Evolutionary conservation across 2,797 vertebrate species (phyloP).

Genomic region (Myoxocephalus aenaeus): DNA sequence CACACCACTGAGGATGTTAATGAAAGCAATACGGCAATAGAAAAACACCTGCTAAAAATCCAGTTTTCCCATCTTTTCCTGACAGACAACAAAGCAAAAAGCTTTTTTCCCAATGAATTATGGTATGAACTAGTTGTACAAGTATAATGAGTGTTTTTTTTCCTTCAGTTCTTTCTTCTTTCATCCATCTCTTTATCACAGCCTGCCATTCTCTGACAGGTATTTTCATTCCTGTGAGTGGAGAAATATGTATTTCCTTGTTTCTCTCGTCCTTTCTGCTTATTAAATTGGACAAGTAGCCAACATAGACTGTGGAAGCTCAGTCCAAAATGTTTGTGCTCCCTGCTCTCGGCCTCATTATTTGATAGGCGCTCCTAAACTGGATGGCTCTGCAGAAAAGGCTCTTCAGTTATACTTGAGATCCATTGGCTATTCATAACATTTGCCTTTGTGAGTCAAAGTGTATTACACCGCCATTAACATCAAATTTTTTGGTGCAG

Average conservation of each 20-base stretch:
- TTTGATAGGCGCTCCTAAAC: constrained; percentile 18
- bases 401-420: constrained; percentile 23
- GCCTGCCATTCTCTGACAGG: constrained; percentile 47
- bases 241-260: constrained; percentile 20
- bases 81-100: not conserved
- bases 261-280: constrained; percentile 19
- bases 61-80: not conserved
- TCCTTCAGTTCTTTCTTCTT: constrained; percentile 21
- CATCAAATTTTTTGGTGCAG: constrained; percentile 3
- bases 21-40: not conserved
- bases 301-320: constrained; percentile 26
- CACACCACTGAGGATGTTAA: not conserved
- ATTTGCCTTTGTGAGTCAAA: constrained; percentile 19
- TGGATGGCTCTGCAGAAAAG: constrained; percentile 13
- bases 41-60: constrained; percentile 1
- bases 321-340: constrained; percentile 51
- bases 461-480: constrained; percentile 5
- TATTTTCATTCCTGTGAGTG: constrained; percentile 45
- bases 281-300: constrained; percentile 61
- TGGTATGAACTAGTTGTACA: not conserved
- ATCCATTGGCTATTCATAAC: constrained; percentile 25
- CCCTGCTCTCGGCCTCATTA: constrained; percentile 16
- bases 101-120: constrained; percentile 25
- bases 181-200: constrained; percentile 45
- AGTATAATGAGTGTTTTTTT: constrained; percentile 23